Percentiles rank a stretch among this genome's conserved stretches.
Evolutionary conservation across 2,113 vertebrate species (phyloP).

Genomic region (Cyprinus carpio): DNA sequence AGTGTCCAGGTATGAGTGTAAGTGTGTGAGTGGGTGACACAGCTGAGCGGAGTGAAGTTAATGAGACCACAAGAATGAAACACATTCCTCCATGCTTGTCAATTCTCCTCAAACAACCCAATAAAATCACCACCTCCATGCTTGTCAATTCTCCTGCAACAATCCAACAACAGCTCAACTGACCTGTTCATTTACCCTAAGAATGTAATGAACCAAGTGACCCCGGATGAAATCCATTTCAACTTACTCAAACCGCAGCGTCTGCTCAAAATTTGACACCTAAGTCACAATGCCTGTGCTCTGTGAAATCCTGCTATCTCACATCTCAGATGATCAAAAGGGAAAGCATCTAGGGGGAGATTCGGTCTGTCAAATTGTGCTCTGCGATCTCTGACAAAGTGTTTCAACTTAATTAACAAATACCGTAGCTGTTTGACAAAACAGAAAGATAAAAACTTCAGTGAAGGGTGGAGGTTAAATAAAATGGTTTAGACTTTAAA

Average conservation of each 20-base stretch:
- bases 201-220: slow-evolving; percentile 9
- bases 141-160: not conserved
- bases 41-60: too few species aligned
- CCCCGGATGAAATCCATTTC: not conserved
- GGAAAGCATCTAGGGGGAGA: slow-evolving; percentile 16
- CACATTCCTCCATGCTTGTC: not conserved
- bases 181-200: not conserved
- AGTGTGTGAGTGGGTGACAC: too few species aligned
- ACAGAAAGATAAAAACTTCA: slow-evolving; percentile 15
- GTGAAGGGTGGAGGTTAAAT: not conserved
- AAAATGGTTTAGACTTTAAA: not conserved
- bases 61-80: too few species aligned
- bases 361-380: not conserved
- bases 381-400: slow-evolving; percentile 8
- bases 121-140: too few species aligned
- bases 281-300: slow-evolving; percentile 3
- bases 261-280: not conserved
- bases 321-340: slow-evolving; percentile 36
- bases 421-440: slow-evolving; percentile 32
- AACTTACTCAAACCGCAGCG: not conserved
- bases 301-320: not conserved
- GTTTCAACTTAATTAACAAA: slow-evolving; percentile 31
- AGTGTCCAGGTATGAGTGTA: too few species aligned
- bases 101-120: not conserved
- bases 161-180: not conserved